These are phyloP conservation scores for Rhynchophorus ferrugineus DNA, from an alignment of 1,140 invertebrate genomes.

Conservation along the genomic window DNA sequence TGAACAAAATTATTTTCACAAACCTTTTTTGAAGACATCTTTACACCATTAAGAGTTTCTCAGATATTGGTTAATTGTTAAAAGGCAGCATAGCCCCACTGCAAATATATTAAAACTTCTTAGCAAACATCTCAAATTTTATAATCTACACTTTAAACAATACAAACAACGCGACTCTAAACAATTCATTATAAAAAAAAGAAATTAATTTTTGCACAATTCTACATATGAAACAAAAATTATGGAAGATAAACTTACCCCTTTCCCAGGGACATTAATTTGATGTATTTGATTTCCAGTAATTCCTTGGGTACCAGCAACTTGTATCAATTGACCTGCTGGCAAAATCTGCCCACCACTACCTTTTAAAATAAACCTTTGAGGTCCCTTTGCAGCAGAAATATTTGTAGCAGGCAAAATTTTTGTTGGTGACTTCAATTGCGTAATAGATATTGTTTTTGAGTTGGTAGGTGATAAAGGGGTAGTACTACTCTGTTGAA, in stretches of 20 bases:
- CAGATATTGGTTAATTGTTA: no score
- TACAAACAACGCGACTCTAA: no score
- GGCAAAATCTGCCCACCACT: conserved; percentile 33
- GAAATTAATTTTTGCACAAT: no score
- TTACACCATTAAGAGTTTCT: no score
- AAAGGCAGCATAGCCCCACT: no score
- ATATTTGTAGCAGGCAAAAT: conserved; percentile 56
- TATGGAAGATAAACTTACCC: conserved; percentile 35
- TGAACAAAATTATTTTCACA: no score
- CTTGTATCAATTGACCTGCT: conserved; percentile 54
- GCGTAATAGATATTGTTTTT: conserved; percentile 27
- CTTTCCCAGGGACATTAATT: conserved; percentile 62
- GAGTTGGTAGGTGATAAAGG: conserved; percentile 11
- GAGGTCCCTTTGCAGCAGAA: conserved; percentile 45
- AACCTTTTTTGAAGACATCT: no score
- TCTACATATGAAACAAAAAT: not conserved
- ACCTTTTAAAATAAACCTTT: conserved; percentile 54
- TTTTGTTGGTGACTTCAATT: conserved; percentile 57
- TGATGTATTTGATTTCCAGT: conserved; percentile 55
- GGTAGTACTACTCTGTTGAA: conserved; percentile 31
- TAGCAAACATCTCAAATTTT: no score
- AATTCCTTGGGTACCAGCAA: conserved; percentile 48
- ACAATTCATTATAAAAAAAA: no score
- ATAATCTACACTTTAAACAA: no score
- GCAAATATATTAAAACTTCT: no score